Base-by-base conservation (phyloP, 2,888 invertebrate species). In the Drosophila affinis region DNA sequence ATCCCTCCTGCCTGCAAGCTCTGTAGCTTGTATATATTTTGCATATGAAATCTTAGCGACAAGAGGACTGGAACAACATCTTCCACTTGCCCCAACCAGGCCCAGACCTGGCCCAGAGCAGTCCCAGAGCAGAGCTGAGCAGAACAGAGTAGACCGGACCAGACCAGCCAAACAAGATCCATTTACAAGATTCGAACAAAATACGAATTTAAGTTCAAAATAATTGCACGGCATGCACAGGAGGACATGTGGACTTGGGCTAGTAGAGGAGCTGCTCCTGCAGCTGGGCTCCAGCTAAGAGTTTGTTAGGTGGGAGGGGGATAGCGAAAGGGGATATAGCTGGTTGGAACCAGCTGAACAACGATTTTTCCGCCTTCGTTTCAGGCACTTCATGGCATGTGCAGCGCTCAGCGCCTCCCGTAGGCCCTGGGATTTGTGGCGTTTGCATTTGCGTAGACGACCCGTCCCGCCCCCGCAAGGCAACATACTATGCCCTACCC, bases 141-240 rank as follows among this genome's bases (percentile, higher is more conserved):
- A 24, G 29, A 14, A 14, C 4, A n/a, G 29, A 32, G 39, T 68
- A 18, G 29, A 14, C 18, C 29, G 32, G n/a, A 14, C 18, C 21
- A 21, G 67, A 68, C 52, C 60, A 54, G 48, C 48, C 77, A 10
- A 81, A 82, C 86, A 80, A 88, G 89, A 89, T 89, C 88, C 86
- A 89, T 81, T 89, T 81, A 76, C 84, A 73, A 89, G 89, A 90
- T 89, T 90, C 81, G 79, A 72, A 79, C 82, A 83, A 89, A 89
- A 89, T 83, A 85, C 90, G 89, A 86, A 90, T 87, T 86, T 89
- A 82, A 87, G 83, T 89, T 86, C 77, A 78, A 89, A 90, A 90
- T 89, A 89, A 89, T 89, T 89, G 90, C 89, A 83, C 87, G 84
- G 89, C 89, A 90, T 89, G 87, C 84, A 82, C 75, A 80, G 70